Base-by-base conservation (phyloP, 2,113 vertebrate species). In the Nothobranchius furzeri region DNA sequence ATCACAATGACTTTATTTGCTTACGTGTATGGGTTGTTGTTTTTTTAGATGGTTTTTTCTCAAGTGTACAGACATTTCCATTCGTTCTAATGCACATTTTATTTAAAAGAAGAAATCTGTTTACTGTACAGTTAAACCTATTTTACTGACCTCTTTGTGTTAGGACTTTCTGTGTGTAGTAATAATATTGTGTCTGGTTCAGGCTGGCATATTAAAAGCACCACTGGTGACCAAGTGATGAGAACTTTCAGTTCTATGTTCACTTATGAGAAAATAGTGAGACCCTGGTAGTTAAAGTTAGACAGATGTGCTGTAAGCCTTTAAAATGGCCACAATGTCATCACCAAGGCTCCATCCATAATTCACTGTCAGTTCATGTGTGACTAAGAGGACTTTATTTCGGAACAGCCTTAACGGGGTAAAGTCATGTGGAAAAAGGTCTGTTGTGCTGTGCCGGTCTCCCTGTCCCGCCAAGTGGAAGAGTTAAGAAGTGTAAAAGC, bases 401-500 rank as follows among this genome's bases (percentile, higher is more conserved):
- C 84, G 79, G 88, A 79, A 79, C 70, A 78, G 84, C 83, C 75
- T 71, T 88, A 92, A 92, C 73, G 60, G 85, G 85, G 88, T 80
- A 92, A 91, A 92, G 76, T 91, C 91, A 91, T 87, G 91, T 92
- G 89, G 90, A 91, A 91, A 93, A 92, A 89, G 82, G 88, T 89
- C 85, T 40, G 83, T 76, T 73, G 75, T 81, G 87, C 76, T 66
- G 79, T 63, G 72, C 85, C 62, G 84, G 82, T 80, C 86, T 92
- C 82, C 35, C 74, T 89, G 87, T 91, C 84, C 82, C 85, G 68
- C 85, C 87, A 88, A 92, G 88, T 88, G 60, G 79, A 94, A 92
- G 93, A 94, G 95, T 95, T 95, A 95, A 94, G 93, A 91, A 93
- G 90, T 93, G 92, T 95, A 96, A 96, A 95, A 94, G 94, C 94